A percentile compares a stretch with the other conserved stretches of the same genome.
These are phyloP conservation scores for Proterorhinus semilunaris DNA, from an alignment of 2,113 vertebrate species.

Conservation along the genomic window DNA sequence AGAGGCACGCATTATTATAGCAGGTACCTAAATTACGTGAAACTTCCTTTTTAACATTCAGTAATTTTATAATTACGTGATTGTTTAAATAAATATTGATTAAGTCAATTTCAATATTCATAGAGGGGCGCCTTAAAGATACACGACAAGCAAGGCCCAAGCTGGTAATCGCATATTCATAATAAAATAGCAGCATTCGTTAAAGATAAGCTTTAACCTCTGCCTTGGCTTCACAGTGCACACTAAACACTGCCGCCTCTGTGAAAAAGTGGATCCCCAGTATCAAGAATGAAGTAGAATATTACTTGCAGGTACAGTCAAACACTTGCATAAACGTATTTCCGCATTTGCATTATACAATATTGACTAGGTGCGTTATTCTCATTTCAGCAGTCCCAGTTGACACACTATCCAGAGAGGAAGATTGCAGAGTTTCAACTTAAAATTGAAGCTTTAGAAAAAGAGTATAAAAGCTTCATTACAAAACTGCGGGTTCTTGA, in stretches of 20 bases:
- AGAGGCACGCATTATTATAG: too few relatives aligned
- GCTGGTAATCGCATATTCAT: constrained; percentile 64
- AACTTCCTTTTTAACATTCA: too few relatives aligned
- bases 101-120: neutral
- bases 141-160: constrained; percentile 66
- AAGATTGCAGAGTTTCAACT: constrained; percentile 79
- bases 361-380: neutral
- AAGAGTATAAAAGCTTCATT: constrained; percentile 75
- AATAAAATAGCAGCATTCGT: rapidly evolving
- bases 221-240: constrained; percentile 52
- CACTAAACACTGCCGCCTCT: constrained; percentile 69
- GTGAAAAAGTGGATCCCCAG: constrained; percentile 82
- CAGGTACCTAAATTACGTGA: too few relatives aligned
- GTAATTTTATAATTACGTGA: too few relatives aligned
- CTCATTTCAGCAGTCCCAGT: constrained; percentile 76
- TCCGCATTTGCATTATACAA: neutral
- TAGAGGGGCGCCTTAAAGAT: constrained; percentile 79
- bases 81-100: neutral
- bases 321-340: neutral
- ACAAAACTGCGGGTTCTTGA: constrained; percentile 73
- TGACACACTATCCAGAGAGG: constrained; percentile 80
- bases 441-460: constrained; percentile 72
- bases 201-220: neutral
- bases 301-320: constrained; percentile 73
- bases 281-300: constrained; percentile 81